Evolutionary conservation across 2,797 vertebrate genomes (phyloP).

Genomic region (Anguilla anguilla): DNA sequence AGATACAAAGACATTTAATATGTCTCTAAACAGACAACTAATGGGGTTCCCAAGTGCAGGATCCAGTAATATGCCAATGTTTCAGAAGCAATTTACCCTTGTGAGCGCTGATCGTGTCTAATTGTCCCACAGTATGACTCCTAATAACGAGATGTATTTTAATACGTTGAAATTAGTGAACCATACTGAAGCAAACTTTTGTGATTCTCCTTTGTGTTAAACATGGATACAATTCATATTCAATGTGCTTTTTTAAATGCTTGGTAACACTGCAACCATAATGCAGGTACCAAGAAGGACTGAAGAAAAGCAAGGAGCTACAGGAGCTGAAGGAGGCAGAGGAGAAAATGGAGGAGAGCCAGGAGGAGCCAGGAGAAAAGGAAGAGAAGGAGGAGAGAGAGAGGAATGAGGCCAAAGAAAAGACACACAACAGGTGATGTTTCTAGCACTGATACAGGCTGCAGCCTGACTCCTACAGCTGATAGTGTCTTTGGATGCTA

Average conservation of each 20-base stretch:
- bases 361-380: conserved; percentile 58
- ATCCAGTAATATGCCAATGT: background rate
- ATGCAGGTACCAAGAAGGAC: conserved; percentile 73
- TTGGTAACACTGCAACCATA: conserved; percentile 24
- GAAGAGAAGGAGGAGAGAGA: conserved; percentile 62
- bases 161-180: background rate
- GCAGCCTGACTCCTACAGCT: background rate
- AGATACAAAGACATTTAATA: background rate
- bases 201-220: background rate
- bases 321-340: conserved; percentile 68
- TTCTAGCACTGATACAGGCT: background rate
- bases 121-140: background rate
- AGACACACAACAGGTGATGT: conserved; percentile 67
- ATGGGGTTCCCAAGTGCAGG: background rate
- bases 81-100: background rate
- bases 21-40: background rate
- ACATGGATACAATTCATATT: background rate
- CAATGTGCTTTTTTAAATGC: background rate
- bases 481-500: background rate
- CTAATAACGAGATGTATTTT: background rate
- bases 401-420: conserved; percentile 66
- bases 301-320: conserved; percentile 68
- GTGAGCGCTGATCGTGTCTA: background rate
- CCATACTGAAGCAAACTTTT: background rate
- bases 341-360: conserved; percentile 59